Percentiles rank a stretch among this genome's conserved stretches.
Evolutionary conservation across 2,888 invertebrate species (phyloP).

Genomic region (Phymatocera aterrima): DNA sequence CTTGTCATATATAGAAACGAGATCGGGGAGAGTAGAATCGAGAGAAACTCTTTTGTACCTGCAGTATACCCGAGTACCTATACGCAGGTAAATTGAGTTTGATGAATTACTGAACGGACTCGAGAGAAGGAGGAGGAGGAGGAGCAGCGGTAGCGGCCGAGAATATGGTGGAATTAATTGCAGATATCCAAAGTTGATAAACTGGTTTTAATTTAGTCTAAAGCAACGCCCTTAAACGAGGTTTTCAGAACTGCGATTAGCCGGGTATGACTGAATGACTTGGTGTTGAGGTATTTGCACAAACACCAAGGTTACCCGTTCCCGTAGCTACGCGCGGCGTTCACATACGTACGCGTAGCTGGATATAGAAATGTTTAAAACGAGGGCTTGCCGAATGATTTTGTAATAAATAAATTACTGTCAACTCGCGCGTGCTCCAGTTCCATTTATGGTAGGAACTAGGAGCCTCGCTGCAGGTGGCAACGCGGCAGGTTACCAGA

Average conservation of each 20-base stretch:
- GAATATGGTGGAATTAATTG: slow-evolving; percentile 29
- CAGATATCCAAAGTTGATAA: slow-evolving; percentile 12
- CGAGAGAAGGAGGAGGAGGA: too few species aligned
- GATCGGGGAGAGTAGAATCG: not conserved
- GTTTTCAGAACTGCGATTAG: slow-evolving; percentile 9
- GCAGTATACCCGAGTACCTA: too few species aligned
- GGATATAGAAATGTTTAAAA: slow-evolving; percentile 36
- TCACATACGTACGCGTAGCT: too few species aligned
- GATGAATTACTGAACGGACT: not conserved
- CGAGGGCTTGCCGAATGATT: slow-evolving; percentile 38
- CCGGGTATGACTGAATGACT: slow-evolving; percentile 26
- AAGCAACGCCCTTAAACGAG: not conserved
- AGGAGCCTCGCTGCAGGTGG: slow-evolving; percentile 50
- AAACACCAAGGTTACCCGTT: too few species aligned
- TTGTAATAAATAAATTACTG: slow-evolving; percentile 49
- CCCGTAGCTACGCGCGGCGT: too few species aligned
- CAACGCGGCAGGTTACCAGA: not conserved
- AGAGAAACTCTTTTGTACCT: not conserved
- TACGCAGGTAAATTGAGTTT: too few species aligned
- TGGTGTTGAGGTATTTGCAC: not conserved
- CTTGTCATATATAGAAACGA: not conserved
- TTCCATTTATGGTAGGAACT: slow-evolving; percentile 70
- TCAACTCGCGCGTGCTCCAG: slow-evolving; percentile 66
- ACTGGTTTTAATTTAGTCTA: slow-evolving; percentile 23
- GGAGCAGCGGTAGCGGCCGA: too few species aligned